A percentile compares a stretch with the other conserved stretches of the same genome.
Conservation (phyloP, 2,797 vertebrate species). For the Lithobates pipiens region DNA sequence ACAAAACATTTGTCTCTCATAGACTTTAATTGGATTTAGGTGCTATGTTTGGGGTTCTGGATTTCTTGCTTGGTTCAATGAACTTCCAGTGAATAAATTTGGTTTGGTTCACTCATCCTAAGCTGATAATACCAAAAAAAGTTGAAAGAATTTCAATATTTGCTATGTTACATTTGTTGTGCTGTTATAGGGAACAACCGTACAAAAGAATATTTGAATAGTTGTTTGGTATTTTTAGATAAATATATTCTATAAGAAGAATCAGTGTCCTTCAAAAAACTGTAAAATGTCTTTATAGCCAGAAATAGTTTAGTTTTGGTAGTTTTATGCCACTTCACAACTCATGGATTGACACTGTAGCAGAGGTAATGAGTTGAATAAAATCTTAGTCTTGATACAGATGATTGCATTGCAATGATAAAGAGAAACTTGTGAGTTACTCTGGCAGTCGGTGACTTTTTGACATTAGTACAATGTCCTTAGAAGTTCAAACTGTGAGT, state of each 20-base stretch:
- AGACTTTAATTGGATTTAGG: no score
- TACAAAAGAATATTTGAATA: background rate
- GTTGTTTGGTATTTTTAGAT: background rate
- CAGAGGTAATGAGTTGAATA: background rate
- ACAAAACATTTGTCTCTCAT: no score
- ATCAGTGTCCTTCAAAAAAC: background rate
- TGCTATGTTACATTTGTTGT: background rate
- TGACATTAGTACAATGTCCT: background rate
- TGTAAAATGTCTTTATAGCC: background rate
- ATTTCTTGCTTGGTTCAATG: no score
- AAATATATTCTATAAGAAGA: background rate
- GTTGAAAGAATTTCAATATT: background rate
- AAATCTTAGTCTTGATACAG: background rate
- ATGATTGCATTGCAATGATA: background rate
- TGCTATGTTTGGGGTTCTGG: no score
- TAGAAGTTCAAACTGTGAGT: background rate
- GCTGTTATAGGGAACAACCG: background rate
- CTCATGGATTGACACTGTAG: background rate
- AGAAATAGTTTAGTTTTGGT: background rate
- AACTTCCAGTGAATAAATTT: no score
- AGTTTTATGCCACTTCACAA: background rate
- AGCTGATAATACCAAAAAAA: no score
- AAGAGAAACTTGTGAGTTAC: background rate
- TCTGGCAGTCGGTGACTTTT: background rate
- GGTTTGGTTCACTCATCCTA: no score